Base-by-base conservation (phyloP, 2,888 invertebrate species). In the Calameuta idolon region DNA sequence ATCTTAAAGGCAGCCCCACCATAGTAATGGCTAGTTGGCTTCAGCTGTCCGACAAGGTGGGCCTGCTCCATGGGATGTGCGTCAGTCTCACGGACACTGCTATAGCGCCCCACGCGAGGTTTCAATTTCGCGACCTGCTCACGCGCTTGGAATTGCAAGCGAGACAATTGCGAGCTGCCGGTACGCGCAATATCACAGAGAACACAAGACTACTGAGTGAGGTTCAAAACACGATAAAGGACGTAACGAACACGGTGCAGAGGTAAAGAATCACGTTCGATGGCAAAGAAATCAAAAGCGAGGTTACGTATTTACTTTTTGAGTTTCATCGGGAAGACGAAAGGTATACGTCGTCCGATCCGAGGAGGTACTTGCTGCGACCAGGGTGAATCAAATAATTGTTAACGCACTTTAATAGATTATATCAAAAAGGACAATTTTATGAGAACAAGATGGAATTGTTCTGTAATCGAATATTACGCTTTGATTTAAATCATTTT, bases 21-120 rank as follows among this genome's bases (percentile, higher is more conserved):
- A 93, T 94, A 77, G 93, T 93, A 11, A 94, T 95, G 73, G 94
- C 95, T n/a, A 95, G 95, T 82, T 96, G 96, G 94, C 92, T 96
- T 79, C 95, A 96, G 85, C 92, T 97, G 35, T 96, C 96, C 23
- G 96, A 97, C 87, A 96, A 96, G 90, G 94, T 97, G 75, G 96
- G 97, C 85, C 93, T 96, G 83, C 94, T 98, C 86, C 96, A 97
- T 88, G 95, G 95, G 33, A 95, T 96, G 83, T 98, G 98, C 92
- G 94, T 95, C 86, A 95, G 95, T 84, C 97, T 96, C 87, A 96
- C 97, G 30, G 98, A 98, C 85, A 94, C 94, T 83, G 94, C 94
- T 79, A 95, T 96, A 87, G 96, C 97, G 15, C 96, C 97, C 31
- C 97, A 97, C 89, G 95, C 96, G 75, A 96, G 98, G 88, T 97